Evolutionary conservation across 2,797 vertebrate species (phyloP).

Genomic region (Hyperoplus lanceolatus): DNA sequence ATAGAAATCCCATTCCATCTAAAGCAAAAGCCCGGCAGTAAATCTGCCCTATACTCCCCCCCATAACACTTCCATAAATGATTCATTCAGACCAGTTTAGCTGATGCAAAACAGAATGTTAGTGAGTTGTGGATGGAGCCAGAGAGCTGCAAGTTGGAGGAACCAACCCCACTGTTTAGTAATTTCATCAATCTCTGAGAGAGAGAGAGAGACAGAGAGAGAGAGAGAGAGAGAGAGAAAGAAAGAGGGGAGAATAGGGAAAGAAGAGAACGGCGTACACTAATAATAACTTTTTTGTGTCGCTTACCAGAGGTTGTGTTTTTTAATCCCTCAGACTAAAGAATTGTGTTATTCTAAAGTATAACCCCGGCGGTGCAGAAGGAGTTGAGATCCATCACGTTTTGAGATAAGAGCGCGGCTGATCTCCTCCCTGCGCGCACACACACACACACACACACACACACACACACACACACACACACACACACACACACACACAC

Average conservation of each 20-base stretch:
- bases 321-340: slow-evolving; percentile 88
- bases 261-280: slow-evolving; percentile 59
- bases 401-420: slow-evolving; percentile 78
- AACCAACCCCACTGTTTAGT: slow-evolving; percentile 70
- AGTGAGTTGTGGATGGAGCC: slow-evolving; percentile 77
- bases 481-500: slow-evolving; percentile 20
- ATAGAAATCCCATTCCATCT: slow-evolving; percentile 86
- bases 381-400: slow-evolving; percentile 79
- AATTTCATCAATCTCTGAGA: slow-evolving; percentile 77
- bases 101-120: slow-evolving; percentile 87
- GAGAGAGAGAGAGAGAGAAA: slow-evolving; percentile 41
- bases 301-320: slow-evolving; percentile 77
- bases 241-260: slow-evolving; percentile 56
- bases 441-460: slow-evolving; percentile 14
- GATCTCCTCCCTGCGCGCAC: slow-evolving; percentile 69
- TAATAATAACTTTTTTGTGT: slow-evolving; percentile 83
- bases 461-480: slow-evolving; percentile 15
- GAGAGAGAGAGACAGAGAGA: slow-evolving; percentile 13
- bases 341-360: slow-evolving; percentile 87
- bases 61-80: slow-evolving; percentile 86
- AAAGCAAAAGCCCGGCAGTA: slow-evolving; percentile 84
- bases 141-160: slow-evolving; percentile 62
- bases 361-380: slow-evolving; percentile 78
- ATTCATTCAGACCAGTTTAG: slow-evolving; percentile 87
- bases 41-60: slow-evolving; percentile 83